A percentile compares a stretch with the other conserved stretches of the same genome.
These are phyloP conservation scores for Lepilemur ruficaudatus DNA, from an alignment of 2,797 vertebrate genomes.

Conservation along the genomic window DNA sequence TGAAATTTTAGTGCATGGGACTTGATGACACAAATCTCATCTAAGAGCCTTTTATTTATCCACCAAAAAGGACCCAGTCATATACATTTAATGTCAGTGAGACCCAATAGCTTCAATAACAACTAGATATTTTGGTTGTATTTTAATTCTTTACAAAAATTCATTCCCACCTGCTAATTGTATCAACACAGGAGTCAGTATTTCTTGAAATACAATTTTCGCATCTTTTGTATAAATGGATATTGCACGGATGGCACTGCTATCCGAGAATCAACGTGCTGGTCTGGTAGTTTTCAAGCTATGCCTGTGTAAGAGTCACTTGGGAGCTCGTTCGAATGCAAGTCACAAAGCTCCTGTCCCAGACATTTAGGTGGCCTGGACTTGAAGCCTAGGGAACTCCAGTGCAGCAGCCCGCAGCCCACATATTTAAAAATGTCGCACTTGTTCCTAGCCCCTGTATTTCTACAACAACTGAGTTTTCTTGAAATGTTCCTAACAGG, in stretches of 20 bases:
- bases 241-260: not conserved
- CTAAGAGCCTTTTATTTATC: not conserved
- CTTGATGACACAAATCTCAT: not conserved
- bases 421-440: not conserved
- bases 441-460: not conserved
- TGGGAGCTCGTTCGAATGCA: not conserved
- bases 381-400: not conserved
- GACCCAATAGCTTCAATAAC: not conserved
- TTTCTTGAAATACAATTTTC: not conserved
- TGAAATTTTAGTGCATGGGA: not conserved
- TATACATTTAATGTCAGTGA: not conserved
- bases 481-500: not conserved
- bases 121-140: not conserved
- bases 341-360: not conserved
- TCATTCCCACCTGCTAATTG: not conserved
- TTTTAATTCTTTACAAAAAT: conserved; percentile 22
- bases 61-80: not conserved
- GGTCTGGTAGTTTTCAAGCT: not conserved
- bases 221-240: not conserved
- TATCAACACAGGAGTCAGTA: not conserved
- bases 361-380: not conserved
- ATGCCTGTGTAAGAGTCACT: not conserved
- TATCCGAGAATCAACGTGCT: not conserved
- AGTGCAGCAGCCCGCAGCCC: not conserved
- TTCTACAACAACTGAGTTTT: not conserved